Evolutionary conservation across 92 coral and sea anemone genomes (phyloP), one percentile per base, ranked within the genome.

Genomic region (Epizoanthus illoricatus): DNA sequence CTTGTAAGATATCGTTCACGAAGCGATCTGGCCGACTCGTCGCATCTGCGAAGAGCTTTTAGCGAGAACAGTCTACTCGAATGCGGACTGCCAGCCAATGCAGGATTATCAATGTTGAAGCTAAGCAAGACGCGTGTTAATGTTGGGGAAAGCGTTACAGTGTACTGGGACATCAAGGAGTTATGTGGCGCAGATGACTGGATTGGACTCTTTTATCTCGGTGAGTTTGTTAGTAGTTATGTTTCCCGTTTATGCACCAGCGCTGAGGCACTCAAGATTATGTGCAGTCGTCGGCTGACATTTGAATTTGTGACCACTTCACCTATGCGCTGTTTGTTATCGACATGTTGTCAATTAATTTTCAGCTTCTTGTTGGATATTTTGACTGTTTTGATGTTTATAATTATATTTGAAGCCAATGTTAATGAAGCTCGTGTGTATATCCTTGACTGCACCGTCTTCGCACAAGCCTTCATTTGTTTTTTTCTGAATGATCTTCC

Each of bases 91-190:
- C 19, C n/a, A 13, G 17, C 58, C 40, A 7, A 59, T 57, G 81
- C 58, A 28, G 89, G 85, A 56, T 87, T 93, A 83, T 91, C 97
- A 69, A 93, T 93, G 97, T 87, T 93, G 68, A 91, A 91, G 87
- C 80, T 93, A 83, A 93, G 97, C 85, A 93, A 93, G 84, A 87
- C 94, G 13, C 85, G 97, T 71, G 80, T 94, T 66, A 91, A 94
- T 92, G 98, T 97, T 76, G 98, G 98, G 21, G 99, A 97, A 84
- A 97, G 97, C 80, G 90, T 97, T 69, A 97, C 98, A 52, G 93
- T 97, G 62, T 97, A 94, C 75, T 97, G 99, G 96, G 97, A 93
- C 73, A 91, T 93, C 88, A 90, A 90, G 75, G 99, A 87, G 62
- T 73, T 93, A 75, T 87, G 97, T 84, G 93, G 98, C 67, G 90